phyloP scores from a whole-genome alignment of 2,888 invertebrate species.

The Philaethria dido region DNA sequence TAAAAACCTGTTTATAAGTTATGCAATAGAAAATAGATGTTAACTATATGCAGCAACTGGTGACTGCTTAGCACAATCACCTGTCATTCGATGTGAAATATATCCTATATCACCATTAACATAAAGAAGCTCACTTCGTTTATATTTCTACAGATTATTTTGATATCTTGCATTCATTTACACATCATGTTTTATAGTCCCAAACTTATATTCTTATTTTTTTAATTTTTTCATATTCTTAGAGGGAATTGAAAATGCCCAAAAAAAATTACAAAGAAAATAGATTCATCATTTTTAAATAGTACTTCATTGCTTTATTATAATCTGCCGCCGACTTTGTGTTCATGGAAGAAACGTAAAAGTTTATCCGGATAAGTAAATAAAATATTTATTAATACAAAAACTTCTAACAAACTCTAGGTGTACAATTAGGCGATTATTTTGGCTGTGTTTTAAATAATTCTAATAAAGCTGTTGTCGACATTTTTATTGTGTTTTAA shows the following conservation, averaged over 20 bases:
- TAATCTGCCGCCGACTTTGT: no score
- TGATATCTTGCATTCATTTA: not conserved
- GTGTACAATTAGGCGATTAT: not conserved
- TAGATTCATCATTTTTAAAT: no score
- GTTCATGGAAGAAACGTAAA: no score
- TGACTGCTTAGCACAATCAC: conserved; percentile 68
- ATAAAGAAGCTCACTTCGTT: not conserved
- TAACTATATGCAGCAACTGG: conserved; percentile 61
- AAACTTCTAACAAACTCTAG: not conserved
- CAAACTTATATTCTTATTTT: not conserved
- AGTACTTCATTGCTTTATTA: no score
- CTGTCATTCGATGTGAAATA: conserved; percentile 62
- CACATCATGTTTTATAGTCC: not conserved
- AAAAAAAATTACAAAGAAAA: not conserved
- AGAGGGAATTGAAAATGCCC: not conserved
- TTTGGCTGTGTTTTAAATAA: not conserved
- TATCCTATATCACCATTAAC: conserved; percentile 39
- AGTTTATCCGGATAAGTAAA: not conserved
- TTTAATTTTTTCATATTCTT: no score
- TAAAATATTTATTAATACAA: not conserved
- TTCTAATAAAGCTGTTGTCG: no score
- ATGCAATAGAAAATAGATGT: conserved; percentile 72
- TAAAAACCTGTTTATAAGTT: conserved; percentile 72
- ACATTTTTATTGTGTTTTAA: no score
- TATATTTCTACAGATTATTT: not conserved